Evolutionary conservation across 2,888 invertebrate species (phyloP).

Genomic region (Temnothorax rugatulus): DNA sequence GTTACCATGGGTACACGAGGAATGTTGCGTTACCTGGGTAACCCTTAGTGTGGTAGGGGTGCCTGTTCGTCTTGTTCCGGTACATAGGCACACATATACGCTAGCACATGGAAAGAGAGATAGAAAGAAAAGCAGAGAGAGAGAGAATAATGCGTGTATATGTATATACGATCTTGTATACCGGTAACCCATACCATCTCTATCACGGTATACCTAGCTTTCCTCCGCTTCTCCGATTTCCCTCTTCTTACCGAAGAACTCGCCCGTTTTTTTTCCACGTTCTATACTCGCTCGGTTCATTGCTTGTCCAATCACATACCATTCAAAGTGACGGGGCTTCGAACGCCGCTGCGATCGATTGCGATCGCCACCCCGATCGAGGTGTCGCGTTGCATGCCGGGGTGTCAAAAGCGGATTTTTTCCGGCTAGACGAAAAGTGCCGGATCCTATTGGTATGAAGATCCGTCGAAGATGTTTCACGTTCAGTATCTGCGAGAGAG

Average conservation of each 20-base stretch:
- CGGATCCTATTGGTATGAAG: conserved; percentile 8
- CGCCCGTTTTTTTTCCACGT: conserved; percentile 61
- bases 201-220: conserved; percentile 43
- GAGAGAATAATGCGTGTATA: not conserved
- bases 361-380: conserved; percentile 68
- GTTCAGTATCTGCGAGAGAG: not conserved
- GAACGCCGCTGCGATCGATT: conserved; percentile 79
- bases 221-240: conserved; percentile 44
- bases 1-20: conserved; percentile 82
- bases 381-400: conserved; percentile 57
- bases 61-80: conserved; percentile 61
- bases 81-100: not conserved
- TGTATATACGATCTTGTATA: conserved; percentile 23
- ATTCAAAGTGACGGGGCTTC: conserved; percentile 80
- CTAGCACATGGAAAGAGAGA: not conserved
- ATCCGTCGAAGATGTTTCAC: conserved; percentile 1
- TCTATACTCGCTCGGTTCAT: conserved; percentile 74
- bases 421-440: conserved; percentile 35
- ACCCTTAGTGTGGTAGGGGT: conserved; percentile 73
- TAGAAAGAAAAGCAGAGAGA: not conserved
- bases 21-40: conserved; percentile 83
- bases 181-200: conserved; percentile 38
- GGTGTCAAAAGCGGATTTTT: conserved; percentile 61
- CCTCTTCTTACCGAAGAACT: conserved; percentile 41
- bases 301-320: conserved; percentile 82